Percentiles rank a stretch among this genome's conserved stretches.
Evolutionary conservation across 1,140 invertebrate genomes (phyloP).

Genomic region (Lepidotrigona ventralis): DNA sequence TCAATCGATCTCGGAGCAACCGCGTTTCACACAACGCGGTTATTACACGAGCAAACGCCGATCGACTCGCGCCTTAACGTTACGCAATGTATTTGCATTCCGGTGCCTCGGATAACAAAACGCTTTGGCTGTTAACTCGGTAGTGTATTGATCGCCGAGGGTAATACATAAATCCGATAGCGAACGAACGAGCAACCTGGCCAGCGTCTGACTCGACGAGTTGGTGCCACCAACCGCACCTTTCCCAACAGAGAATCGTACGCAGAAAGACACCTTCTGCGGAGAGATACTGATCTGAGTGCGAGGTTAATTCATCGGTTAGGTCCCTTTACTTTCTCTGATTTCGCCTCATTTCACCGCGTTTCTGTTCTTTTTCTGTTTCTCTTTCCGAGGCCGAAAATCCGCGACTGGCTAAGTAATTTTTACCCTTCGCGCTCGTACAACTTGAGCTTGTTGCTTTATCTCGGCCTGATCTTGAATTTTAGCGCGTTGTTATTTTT

Average conservation of each 20-base stretch:
- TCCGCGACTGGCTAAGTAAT: neutral
- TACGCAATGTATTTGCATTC: conserved; percentile 60
- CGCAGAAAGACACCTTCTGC: neutral
- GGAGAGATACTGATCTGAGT: neutral
- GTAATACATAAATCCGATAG: conserved; percentile 66
- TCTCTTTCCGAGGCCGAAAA: too few relatives aligned
- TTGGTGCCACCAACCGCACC: conserved; percentile 49
- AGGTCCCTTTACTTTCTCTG: neutral
- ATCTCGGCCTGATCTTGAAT: too few relatives aligned
- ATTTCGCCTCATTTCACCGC: neutral
- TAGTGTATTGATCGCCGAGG: conserved; percentile 61
- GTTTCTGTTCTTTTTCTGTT: neutral
- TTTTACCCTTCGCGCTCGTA: neutral
- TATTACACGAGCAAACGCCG: conserved; percentile 35
- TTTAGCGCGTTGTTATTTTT: too few relatives aligned
- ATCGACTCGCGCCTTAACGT: conserved; percentile 46
- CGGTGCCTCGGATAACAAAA: conserved; percentile 61
- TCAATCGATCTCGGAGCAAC: neutral
- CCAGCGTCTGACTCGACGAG: conserved; percentile 20
- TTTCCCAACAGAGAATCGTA: conserved; percentile 48
- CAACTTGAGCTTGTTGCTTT: too few relatives aligned
- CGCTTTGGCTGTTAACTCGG: conserved; percentile 55
- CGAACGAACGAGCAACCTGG: conserved; percentile 40
- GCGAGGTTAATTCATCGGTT: neutral
- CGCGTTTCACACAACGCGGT: conserved; percentile 11